These are phyloP conservation scores for Macrocentrus cingulum DNA, from an alignment of 1,140 invertebrate species.

Conservation along the genomic window DNA sequence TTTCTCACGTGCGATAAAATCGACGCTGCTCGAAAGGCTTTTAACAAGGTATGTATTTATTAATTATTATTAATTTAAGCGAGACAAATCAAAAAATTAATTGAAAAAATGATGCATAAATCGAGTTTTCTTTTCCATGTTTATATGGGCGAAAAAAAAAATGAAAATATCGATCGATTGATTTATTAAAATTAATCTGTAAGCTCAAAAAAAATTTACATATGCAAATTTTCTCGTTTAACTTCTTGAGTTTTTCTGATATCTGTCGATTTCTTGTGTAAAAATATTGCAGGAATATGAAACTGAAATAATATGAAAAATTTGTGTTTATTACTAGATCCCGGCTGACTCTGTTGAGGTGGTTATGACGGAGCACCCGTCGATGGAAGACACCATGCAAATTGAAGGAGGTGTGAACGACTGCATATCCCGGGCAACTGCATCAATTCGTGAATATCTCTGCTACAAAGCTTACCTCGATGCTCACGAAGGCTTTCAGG, in stretches of 20 bases:
- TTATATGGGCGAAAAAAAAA: too few relatives aligned
- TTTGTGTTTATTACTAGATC: constrained; percentile 48
- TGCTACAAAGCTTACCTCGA: constrained; percentile 79
- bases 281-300: too few relatives aligned
- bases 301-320: too few relatives aligned
- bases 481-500: constrained; percentile 82
- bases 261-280: too few relatives aligned
- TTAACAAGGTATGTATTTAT: constrained; percentile 62
- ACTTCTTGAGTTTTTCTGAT: too few relatives aligned
- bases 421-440: constrained; percentile 55
- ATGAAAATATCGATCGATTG: too few relatives aligned
- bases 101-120: too few relatives aligned
- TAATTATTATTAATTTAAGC: constrained; percentile 2
- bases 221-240: too few relatives aligned
- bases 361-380: constrained; percentile 61
- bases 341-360: constrained; percentile 67
- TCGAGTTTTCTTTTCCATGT: too few relatives aligned
- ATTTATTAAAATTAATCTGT: too few relatives aligned
- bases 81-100: too few relatives aligned
- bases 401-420: constrained; percentile 45
- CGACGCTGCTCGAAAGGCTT: constrained; percentile 69
- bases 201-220: too few relatives aligned
- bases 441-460: constrained; percentile 72
- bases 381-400: constrained; percentile 55
- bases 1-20: constrained; percentile 72